Percentiles rank a stretch among this genome's conserved stretches.
Conservation (phyloP, 1,140 invertebrate genomes). For the Whitmania pigra region DNA sequence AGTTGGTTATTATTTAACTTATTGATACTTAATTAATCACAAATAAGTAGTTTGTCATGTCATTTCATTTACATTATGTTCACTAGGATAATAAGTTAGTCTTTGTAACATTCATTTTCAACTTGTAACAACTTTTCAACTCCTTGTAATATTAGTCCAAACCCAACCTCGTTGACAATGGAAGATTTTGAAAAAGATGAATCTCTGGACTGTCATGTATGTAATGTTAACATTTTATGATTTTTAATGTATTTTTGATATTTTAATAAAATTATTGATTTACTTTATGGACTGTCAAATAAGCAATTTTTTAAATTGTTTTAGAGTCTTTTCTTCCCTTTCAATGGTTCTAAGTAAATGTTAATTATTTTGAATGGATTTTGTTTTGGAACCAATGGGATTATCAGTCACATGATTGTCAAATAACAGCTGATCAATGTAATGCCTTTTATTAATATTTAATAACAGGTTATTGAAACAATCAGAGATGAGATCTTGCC, state of each 20-base stretch:
- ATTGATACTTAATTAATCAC: background rate
- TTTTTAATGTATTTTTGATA: conserved; percentile 4
- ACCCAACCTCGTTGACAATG: conserved; percentile 53
- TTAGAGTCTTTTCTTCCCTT: no score
- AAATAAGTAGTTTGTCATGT: background rate
- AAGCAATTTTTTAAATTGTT: no score
- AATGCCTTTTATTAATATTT: conserved; percentile 4
- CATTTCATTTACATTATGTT: background rate
- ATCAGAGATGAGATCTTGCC: conserved; percentile 73
- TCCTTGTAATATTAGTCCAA: background rate
- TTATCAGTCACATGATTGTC: no score
- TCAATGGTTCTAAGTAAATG: no score
- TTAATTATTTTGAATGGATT: no score
- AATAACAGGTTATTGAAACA: conserved; percentile 62
- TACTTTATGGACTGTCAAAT: no score
- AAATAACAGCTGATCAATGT: no score
- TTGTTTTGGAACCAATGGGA: no score
- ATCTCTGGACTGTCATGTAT: conserved; percentile 60
- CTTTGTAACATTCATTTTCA: background rate
- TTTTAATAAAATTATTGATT: background rate
- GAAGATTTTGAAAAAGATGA: conserved; percentile 73
- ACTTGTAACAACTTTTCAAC: no score
- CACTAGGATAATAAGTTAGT: background rate
- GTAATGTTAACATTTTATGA: conserved; percentile 12
- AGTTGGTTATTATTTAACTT: no score